These are phyloP conservation scores for Cladopsammia gracilis DNA, from an alignment of 64 coral and sea anemone genomes.

Conservation along the genomic window DNA sequence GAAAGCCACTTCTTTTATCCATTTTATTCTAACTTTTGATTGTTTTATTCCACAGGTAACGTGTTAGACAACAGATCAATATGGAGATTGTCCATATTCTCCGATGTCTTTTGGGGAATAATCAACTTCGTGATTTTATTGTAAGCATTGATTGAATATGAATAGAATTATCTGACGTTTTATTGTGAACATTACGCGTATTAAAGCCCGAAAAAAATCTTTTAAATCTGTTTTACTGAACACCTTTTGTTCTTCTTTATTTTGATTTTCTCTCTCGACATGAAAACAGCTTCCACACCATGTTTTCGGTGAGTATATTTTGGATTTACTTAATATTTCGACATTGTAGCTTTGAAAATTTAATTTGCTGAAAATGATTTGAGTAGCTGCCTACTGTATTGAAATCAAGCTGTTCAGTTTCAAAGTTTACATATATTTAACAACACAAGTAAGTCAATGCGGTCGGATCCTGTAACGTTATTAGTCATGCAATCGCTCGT, in stretches of 20 bases:
- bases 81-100: conserved; percentile 66
- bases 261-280: background rate
- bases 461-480: too few species aligned
- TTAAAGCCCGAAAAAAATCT: background rate
- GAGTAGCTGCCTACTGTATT: too few species aligned
- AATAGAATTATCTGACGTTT: background rate
- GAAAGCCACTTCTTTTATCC: background rate
- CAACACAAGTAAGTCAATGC: too few species aligned
- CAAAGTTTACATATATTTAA: too few species aligned
- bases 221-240: background rate
- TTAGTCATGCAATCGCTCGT: too few species aligned
- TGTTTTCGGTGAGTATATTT: conserved; percentile 68
- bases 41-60: conserved; percentile 53
- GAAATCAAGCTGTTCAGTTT: too few species aligned
- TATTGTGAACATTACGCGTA: background rate
- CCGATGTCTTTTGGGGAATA: conserved; percentile 78
- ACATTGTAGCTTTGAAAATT: too few species aligned
- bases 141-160: conserved; percentile 20
- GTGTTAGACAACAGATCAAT: conserved; percentile 76
- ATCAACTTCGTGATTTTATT: conserved; percentile 74
- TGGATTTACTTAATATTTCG: background rate
- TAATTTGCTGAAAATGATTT: too few species aligned
- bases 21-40: background rate
- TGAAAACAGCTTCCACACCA: conserved; percentile 69
- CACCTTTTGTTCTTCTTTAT: background rate